Conservation (phyloP, 2,113 vertebrate species). For the Nipponia nippon region DNA sequence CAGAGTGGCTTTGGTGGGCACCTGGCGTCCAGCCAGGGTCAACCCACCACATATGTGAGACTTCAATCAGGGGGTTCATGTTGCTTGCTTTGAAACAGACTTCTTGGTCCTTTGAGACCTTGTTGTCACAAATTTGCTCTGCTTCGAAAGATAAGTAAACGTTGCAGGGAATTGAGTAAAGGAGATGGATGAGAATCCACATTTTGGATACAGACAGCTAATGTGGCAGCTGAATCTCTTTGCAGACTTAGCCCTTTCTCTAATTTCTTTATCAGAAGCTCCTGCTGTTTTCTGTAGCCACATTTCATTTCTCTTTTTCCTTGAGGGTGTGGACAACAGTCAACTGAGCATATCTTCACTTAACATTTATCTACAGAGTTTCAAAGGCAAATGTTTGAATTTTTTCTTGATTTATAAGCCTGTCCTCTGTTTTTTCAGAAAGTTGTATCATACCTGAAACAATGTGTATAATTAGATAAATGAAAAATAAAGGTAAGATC, state of each 20-base stretch:
- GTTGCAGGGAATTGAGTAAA: not conserved
- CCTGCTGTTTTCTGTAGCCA: not conserved
- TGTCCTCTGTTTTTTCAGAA: not conserved
- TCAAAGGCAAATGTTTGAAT: not conserved
- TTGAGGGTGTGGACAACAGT: not conserved
- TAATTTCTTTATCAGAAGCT: not conserved
- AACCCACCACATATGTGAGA: not conserved
- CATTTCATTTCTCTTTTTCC: not conserved
- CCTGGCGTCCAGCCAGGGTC: not conserved
- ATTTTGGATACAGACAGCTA: not conserved
- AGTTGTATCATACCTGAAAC: not conserved
- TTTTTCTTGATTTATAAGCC: not conserved
- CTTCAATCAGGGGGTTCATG: rapidly evolving
- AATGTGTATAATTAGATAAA: not conserved
- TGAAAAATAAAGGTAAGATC: not conserved
- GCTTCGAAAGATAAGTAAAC: not conserved
- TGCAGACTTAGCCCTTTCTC: not conserved
- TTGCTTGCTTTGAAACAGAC: not conserved
- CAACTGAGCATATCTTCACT: not conserved
- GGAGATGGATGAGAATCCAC: not conserved
- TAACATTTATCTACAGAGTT: not conserved
- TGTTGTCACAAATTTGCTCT: not conserved
- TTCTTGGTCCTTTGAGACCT: not conserved
- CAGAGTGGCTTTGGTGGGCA: not conserved
- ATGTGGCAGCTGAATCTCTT: not conserved